Evolutionary conservation across 2,113 vertebrate genomes (phyloP).

Genomic region (Andinoacara biseriatus): DNA sequence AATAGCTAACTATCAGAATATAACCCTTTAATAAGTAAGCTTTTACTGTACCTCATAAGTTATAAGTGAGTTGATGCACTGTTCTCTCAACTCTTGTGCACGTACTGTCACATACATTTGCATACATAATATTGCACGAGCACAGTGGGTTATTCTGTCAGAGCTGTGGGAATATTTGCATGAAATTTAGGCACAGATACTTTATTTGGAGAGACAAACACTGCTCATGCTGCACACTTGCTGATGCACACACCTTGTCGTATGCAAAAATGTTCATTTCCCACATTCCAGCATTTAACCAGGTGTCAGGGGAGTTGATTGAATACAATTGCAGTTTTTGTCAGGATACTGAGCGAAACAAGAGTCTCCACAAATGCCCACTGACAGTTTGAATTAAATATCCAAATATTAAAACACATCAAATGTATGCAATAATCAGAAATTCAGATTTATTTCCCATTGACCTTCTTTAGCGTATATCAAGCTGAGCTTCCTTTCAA

Average conservation of each 20-base stretch:
- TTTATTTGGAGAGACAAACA: slow-evolving; percentile 3
- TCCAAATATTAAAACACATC: neutral
- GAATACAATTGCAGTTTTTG: neutral
- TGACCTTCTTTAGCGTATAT: neutral
- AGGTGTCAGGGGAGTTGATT: neutral
- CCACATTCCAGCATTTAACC: neutral
- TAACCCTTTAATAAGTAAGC: neutral
- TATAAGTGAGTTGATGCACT: neutral
- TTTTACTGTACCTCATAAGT: neutral
- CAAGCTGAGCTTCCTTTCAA: neutral
- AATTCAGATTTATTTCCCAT: neutral
- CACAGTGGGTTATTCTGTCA: neutral
- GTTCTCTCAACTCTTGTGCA: neutral
- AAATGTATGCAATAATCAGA: neutral
- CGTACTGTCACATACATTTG: neutral
- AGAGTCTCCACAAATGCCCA: neutral
- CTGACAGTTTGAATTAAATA: slow-evolving; percentile 11
- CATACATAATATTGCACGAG: neutral
- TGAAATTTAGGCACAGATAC: neutral
- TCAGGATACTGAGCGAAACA: neutral
- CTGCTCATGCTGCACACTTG: neutral
- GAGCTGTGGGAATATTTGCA: neutral
- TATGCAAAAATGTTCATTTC: neutral
- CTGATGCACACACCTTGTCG: neutral
- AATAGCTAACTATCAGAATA: neutral